A percentile compares a stretch with the other conserved stretches of the same genome.
phyloP scores from a whole-genome alignment of 2,888 invertebrate species.

The Teleiodes luculella region DNA sequence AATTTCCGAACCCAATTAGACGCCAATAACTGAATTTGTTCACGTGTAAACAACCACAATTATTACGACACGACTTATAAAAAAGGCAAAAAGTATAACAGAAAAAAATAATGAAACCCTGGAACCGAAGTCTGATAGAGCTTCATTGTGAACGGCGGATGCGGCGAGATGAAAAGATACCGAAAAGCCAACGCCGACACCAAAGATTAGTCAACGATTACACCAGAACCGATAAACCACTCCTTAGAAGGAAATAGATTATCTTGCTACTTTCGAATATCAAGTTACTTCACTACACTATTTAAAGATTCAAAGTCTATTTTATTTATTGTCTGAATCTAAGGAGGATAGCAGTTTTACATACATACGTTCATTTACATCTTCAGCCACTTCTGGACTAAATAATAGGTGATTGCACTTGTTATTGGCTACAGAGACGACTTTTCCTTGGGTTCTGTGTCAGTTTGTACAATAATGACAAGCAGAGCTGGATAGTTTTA shows the following conservation, averaged over 20 bases:
- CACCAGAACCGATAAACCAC: not conserved
- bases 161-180: slow-evolving; percentile 62
- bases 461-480: too few relatives aligned
- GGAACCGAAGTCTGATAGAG: slow-evolving; percentile 40
- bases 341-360: too few relatives aligned
- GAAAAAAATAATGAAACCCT: slow-evolving; percentile 29
- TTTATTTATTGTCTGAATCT: too few relatives aligned
- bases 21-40: slow-evolving; percentile 46
- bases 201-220: slow-evolving; percentile 8
- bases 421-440: too few relatives aligned
- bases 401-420: too few relatives aligned
- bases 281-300: too few relatives aligned
- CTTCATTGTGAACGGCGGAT: slow-evolving; percentile 64
- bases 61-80: slow-evolving; percentile 32
- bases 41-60: slow-evolving; percentile 57
- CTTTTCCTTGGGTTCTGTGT: too few relatives aligned
- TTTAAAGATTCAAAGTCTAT: too few relatives aligned
- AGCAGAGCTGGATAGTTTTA: too few relatives aligned
- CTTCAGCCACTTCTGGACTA: too few relatives aligned
- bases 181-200: slow-evolving; percentile 15
- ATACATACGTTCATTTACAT: too few relatives aligned
- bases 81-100: slow-evolving; percentile 29
- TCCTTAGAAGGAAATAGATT: not conserved
- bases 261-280: too few relatives aligned
- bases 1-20: slow-evolving; percentile 53